phyloP scores from a whole-genome alignment of 2,888 invertebrate genomes.

The Polyommatus icarus region DNA sequence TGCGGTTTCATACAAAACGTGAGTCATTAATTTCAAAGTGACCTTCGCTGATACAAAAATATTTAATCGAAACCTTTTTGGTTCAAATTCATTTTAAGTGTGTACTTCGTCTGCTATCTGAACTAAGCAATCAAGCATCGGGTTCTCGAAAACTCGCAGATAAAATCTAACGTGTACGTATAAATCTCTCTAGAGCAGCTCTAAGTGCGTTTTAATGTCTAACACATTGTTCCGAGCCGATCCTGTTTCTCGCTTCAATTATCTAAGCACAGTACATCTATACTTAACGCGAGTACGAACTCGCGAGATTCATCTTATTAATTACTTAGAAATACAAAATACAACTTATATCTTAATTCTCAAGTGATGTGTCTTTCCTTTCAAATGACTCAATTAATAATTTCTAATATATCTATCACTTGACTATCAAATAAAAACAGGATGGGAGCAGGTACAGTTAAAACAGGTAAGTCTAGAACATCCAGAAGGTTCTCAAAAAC shows the following conservation, averaged over 20 bases:
- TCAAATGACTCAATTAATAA: neutral
- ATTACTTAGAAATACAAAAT: neutral
- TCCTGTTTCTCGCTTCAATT: constrained; percentile 16
- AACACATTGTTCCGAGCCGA: constrained; percentile 10
- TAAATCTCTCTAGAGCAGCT: constrained; percentile 30
- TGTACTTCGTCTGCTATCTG: neutral
- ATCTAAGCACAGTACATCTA: neutral
- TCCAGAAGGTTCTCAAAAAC: constrained; percentile 12
- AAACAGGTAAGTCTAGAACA: neutral
- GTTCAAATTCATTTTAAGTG: neutral
- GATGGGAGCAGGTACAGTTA: neutral
- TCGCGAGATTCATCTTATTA: neutral
- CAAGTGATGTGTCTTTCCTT: too few relatives aligned
- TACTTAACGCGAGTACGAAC: neutral
- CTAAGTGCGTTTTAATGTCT: constrained; percentile 33
- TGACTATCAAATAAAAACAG: neutral
- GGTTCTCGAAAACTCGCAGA: constrained; percentile 14
- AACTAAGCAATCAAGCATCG: constrained; percentile 8
- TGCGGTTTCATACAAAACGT: neutral
- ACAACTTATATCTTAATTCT: neutral
- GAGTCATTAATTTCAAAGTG: neutral
- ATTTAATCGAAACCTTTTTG: neutral
- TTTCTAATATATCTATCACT: neutral
- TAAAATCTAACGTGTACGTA: constrained; percentile 9
- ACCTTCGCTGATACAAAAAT: neutral